Conservation (phyloP, 2,113 vertebrate species). For the Microtus oregoni region DNA sequence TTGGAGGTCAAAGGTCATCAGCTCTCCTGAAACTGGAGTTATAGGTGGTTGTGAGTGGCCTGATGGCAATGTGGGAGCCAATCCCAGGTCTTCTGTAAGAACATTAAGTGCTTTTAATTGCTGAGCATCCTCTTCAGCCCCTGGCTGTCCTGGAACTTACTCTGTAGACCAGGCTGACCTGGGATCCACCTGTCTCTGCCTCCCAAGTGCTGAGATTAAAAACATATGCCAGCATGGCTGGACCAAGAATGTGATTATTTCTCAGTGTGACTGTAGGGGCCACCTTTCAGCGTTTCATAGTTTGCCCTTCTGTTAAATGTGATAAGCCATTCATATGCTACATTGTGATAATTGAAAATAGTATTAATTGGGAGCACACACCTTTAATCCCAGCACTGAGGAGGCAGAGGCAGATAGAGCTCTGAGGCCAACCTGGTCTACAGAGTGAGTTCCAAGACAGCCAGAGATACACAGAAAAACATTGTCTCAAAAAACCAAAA, state of each 20-base stretch:
- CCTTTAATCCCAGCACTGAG: neutral
- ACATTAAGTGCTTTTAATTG: neutral
- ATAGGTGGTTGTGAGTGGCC: neutral
- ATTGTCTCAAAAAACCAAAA: neutral
- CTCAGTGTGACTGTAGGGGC: neutral
- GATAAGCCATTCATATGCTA: neutral
- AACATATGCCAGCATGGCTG: neutral
- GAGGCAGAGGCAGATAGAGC: neutral
- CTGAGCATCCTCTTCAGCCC: neutral
- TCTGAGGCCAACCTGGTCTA: neutral
- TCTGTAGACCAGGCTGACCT: neutral
- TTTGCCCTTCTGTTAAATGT: neutral
- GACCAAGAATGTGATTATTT: neutral
- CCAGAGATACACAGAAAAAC: neutral
- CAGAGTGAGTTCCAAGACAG: neutral
- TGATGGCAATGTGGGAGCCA: neutral
- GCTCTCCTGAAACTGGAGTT: neutral
- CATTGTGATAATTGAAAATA: neutral
- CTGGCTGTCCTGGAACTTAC: neutral
- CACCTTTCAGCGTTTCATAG: conserved; percentile 39
- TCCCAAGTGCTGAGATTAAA: neutral
- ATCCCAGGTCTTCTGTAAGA: neutral
- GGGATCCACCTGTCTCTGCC: neutral
- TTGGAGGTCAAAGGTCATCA: neutral
- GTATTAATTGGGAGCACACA: neutral